Evolutionary conservation across 2,797 vertebrate genomes (phyloP).

Genomic region (Chelonia mydas): DNA sequence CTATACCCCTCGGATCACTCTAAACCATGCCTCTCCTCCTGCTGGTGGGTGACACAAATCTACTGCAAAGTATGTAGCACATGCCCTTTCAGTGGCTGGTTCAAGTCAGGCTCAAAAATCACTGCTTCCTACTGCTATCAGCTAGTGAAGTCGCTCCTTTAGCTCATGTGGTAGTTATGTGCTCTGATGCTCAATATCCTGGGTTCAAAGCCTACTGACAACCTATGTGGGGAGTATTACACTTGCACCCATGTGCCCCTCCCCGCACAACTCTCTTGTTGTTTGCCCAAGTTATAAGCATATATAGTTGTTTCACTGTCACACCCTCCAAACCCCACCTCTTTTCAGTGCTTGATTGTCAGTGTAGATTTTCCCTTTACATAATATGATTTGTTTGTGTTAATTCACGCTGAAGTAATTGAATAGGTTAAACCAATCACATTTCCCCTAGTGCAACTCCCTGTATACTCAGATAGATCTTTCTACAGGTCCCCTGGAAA

Average conservation of each 20-base stretch:
- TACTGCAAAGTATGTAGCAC: not conserved
- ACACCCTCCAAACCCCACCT: not conserved
- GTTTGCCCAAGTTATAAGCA: not conserved
- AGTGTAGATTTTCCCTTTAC: not conserved
- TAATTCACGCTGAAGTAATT: not conserved
- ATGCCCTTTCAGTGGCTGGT: not conserved
- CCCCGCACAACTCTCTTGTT: not conserved
- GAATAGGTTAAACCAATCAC: not conserved
- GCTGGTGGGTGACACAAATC: accelerated
- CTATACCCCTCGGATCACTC: not conserved
- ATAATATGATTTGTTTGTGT: not conserved
- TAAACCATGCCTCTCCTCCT: not conserved
- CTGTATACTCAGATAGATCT: not conserved
- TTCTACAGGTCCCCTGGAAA: not conserved
- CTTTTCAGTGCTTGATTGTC: not conserved
- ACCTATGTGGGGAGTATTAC: not conserved
- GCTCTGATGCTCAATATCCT: not conserved
- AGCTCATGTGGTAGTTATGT: not conserved
- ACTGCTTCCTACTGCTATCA: not conserved
- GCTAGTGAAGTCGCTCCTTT: accelerated
- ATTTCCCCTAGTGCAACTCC: not conserved
- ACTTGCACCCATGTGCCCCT: not conserved
- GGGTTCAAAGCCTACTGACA: not conserved
- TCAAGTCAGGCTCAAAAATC: accelerated
- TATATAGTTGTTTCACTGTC: not conserved